phyloP scores from a whole-genome alignment of 2,113 vertebrate genomes.

The Regulus satrapa region DNA sequence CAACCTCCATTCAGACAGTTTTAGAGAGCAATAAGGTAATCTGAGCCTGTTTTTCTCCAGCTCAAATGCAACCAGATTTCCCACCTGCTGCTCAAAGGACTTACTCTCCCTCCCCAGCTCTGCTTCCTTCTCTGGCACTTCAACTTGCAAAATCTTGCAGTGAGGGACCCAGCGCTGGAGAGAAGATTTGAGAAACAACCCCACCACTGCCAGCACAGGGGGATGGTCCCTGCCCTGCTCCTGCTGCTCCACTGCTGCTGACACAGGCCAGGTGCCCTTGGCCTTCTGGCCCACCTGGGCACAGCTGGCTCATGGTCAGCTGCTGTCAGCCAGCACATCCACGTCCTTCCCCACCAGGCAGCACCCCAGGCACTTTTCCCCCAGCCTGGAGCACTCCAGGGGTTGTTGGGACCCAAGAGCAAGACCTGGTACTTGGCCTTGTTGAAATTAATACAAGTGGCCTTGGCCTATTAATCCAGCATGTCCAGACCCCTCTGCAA shows the following conservation, averaged over 20 bases:
- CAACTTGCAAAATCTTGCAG: neutral
- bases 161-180: neutral
- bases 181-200: fast-evolving
- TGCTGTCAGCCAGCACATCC: fast-evolving
- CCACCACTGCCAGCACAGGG: neutral
- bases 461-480: neutral
- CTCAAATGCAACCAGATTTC: neutral
- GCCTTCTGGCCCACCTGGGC: neutral
- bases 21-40: neutral
- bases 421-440: no score
- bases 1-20: neutral
- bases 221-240: fast-evolving
- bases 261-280: neutral
- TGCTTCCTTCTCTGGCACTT: neutral
- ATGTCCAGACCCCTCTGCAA: neutral
- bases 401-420: neutral
- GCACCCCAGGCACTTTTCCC: neutral
- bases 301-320: neutral
- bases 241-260: neutral
- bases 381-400: neutral
- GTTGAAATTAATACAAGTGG: neutral
- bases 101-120: neutral
- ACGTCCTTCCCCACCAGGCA: neutral
- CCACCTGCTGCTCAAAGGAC: neutral
- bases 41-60: neutral